Evolutionary conservation across 2,888 invertebrate species (phyloP).

Genomic region (Xestia c-nigrum): DNA sequence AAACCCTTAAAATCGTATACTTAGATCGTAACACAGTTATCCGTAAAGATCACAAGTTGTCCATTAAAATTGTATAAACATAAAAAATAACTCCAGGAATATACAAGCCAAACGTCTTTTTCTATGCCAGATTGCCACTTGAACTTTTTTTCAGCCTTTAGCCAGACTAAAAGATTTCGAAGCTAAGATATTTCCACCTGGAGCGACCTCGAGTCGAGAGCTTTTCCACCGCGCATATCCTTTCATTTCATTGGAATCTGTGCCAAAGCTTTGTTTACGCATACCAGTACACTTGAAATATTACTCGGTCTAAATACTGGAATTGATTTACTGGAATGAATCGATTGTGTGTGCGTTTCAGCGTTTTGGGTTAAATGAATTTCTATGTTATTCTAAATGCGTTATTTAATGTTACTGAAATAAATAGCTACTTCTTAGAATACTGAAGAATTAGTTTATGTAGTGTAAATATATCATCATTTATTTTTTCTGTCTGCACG

Average conservation of each 20-base stretch:
- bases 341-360: conserved; percentile 38
- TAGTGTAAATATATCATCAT: conserved; percentile 19
- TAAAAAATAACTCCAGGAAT: not conserved
- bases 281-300: conserved; percentile 68
- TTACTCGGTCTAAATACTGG: conserved; percentile 58
- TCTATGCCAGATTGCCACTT: conserved; percentile 59
- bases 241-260: conserved; percentile 88
- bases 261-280: conserved; percentile 74
- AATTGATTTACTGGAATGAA: conserved; percentile 55
- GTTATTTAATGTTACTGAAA: conserved; percentile 26
- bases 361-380: conserved; percentile 35
- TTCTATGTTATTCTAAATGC: conserved; percentile 18
- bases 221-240: conserved; percentile 84
- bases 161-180: conserved; percentile 72
- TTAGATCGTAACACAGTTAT: no score
- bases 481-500: conserved; percentile 16
- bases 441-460: not conserved
- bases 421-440: not conserved
- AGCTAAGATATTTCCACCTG: conserved; percentile 78
- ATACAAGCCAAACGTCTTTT: conserved; percentile 31
- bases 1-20: not conserved
- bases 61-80: not conserved
- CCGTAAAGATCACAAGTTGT: not conserved
- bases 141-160: conserved; percentile 52
- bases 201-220: conserved; percentile 75